phyloP scores from a whole-genome alignment of 2,888 invertebrate species.

The Agrotis clavis region DNA sequence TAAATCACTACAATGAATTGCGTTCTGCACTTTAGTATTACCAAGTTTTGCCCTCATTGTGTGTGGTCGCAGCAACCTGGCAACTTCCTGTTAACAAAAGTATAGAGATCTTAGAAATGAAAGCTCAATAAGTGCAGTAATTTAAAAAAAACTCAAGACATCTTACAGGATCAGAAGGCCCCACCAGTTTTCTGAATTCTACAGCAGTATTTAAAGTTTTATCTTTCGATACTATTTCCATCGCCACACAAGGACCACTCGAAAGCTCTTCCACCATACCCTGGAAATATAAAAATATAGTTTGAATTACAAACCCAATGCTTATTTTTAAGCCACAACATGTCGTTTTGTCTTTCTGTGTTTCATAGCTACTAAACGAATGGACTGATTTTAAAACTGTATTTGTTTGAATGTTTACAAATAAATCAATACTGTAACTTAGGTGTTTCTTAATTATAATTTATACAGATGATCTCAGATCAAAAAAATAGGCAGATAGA shows the following conservation, averaged over 20 bases:
- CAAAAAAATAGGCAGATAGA: too few relatives aligned
- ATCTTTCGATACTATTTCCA: conserved; percentile 95
- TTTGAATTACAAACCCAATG: neutral
- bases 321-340: too few relatives aligned
- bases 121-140: neutral
- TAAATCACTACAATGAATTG: conserved; percentile 98
- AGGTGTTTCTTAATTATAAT: too few relatives aligned
- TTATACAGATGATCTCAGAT: too few relatives aligned
- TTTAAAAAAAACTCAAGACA: neutral
- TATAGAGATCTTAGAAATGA: neutral
- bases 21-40: conserved; percentile 95
- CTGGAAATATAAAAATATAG: conserved; percentile 77
- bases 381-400: too few relatives aligned
- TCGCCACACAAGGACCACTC: conserved; percentile 96
- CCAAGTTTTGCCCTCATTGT: conserved; percentile 97
- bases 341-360: too few relatives aligned
- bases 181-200: conserved; percentile 96
- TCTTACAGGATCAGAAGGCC: conserved; percentile 97
- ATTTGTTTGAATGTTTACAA: too few relatives aligned
- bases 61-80: conserved; percentile 95
- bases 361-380: too few relatives aligned
- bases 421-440: too few relatives aligned
- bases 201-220: conserved; percentile 91
- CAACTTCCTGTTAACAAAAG: conserved; percentile 93
- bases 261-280: conserved; percentile 96